Evolutionary conservation across 2,113 vertebrate species (phyloP), one percentile per base, ranked within the genome.

Genomic region (Chaetorhynchus papuensis): DNA sequence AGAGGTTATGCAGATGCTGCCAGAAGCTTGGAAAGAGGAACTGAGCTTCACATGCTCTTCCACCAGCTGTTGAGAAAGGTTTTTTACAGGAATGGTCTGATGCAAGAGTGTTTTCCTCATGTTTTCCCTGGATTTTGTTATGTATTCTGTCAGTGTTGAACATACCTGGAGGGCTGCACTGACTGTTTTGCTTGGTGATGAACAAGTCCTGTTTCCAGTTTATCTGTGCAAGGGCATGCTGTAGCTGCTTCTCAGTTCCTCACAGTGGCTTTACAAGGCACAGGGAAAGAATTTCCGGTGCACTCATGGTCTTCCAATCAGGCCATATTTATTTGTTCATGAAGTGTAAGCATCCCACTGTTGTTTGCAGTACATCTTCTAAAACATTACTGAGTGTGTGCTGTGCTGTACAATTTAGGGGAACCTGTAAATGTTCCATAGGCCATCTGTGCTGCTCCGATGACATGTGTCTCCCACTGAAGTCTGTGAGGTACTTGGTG

Each of bases 401-500:
- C 80, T 64, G 22, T 59, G 30, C 44, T 78, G 42, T 42, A 50
- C 60, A 63, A 11, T 83, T 59, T 30, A 90, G 42, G n/a, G 21
- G 52, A 79, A 68, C 47, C 4, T 11, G 3, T 66, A 66, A 57
- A n/a, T 70, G 47, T 17, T 70, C 24, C 68, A 13, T 23, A 54
- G 65, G 22, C 41, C 15, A 41, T 0, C 52, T 71, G 37, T 71
- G 42, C 52, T 64, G 57, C 68, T 74, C 5, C 0, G 0, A 1
- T 74, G 22, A 27, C 19, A 4, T 7, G 13, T 65, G 45, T 64
- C 33, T 89, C 42, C 13, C 20, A 6, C 33, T 61, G 19, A 70
- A 87, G 41, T 68, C 16, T 19, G 10, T 13, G 42, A 89, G 15
- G 56, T 61, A 13, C 18, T 21, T 74, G 45, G 37, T 71, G 52